Evolutionary conservation across 2,797 vertebrate species (phyloP), one percentile per base, ranked within the genome.

Genomic region (Oryzias dopingdopingensis): DNA sequence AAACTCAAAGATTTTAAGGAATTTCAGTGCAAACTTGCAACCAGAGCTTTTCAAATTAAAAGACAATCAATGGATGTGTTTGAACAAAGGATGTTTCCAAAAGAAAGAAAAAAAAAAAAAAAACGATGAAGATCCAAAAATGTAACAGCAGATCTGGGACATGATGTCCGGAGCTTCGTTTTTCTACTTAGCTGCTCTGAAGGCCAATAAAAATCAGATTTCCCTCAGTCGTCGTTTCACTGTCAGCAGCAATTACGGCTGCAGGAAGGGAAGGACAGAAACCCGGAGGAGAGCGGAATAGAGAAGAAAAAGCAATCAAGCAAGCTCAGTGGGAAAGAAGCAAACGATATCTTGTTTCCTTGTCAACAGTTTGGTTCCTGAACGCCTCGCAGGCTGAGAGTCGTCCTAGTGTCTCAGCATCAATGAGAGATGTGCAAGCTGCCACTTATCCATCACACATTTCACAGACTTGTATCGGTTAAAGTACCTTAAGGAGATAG

Each of bases 271-370:
- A 70, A 57, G 40, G 45, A 49, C 42, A 46, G 59, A 48, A 56
- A 65, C 59, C 23, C 29, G 53, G 51, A 71, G 53, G 61, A 15
- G 49, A 72, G 70, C 26, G 44, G 44, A 46, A n/a, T 2, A 5
- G 20, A 29, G 50, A 60, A 63, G 17, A 74, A 77, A 70, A 77
- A 77, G 76, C 62, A 73, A 79, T 80, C 72, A 80, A 37, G 42
- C 17, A 46, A 65, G 67, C 53, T 72, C 74, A 62, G 77, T 42
- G 49, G 59, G 71, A 67, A 62, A 62, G 63, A 68, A 70, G 51
- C 60, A 78, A 72, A 79, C 57, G 64, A 47, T 72, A 59, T 63
- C 37, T 48, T 53, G 46, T 45, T 61, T 57, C 53, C 60, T 63
- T n/a, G 10, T 66, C 77, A 64, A 43, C 55, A 48, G 49, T 47